phyloP scores from a whole-genome alignment of 2,797 vertebrate species.

The Paguma larvata region DNA sequence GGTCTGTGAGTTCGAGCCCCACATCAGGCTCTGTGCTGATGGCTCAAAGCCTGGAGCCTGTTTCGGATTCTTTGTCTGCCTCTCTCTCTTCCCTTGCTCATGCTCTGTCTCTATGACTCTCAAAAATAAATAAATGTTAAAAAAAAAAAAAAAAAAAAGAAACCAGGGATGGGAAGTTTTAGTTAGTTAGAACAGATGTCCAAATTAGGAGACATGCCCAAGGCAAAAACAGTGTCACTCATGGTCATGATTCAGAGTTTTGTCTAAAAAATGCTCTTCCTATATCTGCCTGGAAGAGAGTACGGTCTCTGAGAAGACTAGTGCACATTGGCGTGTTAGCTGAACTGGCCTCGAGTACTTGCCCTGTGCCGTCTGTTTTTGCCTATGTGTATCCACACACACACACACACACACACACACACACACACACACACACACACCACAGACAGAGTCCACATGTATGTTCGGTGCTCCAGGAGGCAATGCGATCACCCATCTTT shows the following conservation, averaged over 20 bases:
- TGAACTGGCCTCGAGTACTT: background rate
- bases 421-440: background rate
- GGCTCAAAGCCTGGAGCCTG: too few relatives aligned
- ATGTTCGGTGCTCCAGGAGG: background rate
- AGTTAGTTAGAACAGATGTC: slow-evolving; percentile 33
- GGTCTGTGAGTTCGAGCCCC: too few relatives aligned
- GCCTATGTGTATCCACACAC: rapidly evolving
- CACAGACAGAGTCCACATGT: background rate
- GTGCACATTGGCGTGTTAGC: background rate
- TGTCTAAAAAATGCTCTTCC: slow-evolving; percentile 68
- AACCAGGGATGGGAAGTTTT: slow-evolving; percentile 59
- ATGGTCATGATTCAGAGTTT: slow-evolving; percentile 66
- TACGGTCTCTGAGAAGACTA: slow-evolving; percentile 31
- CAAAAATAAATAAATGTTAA: too few relatives aligned
- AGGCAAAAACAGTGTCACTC: slow-evolving; percentile 59
- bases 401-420: too few relatives aligned
- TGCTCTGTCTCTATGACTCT: too few relatives aligned
- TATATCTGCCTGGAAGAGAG: slow-evolving; percentile 60
- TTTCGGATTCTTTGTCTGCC: too few relatives aligned
- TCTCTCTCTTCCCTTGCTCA: too few relatives aligned
- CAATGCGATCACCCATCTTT: background rate
- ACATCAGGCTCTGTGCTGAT: too few relatives aligned
- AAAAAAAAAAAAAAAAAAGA: too few relatives aligned
- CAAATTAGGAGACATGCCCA: slow-evolving; percentile 68
- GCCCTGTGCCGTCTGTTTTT: background rate